Conservation (phyloP, 92 coral and sea anemone species). For the Actinernus sp. region DNA sequence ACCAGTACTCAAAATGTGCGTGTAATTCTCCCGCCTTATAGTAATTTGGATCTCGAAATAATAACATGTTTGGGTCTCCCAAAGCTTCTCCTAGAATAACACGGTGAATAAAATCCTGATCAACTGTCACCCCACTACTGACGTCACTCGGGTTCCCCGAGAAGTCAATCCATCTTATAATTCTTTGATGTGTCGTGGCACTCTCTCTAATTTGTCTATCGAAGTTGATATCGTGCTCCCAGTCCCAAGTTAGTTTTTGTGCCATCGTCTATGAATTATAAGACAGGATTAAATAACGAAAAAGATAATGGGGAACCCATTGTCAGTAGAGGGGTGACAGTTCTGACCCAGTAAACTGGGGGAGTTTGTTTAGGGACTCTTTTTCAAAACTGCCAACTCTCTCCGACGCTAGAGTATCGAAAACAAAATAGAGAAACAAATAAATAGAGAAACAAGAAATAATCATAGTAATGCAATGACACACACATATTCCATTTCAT, state of each 20-base stretch:
- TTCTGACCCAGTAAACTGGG: slow-evolving; percentile 62
- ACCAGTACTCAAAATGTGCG: slow-evolving; percentile 13
- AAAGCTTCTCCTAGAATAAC: no score
- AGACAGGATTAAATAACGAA: not conserved
- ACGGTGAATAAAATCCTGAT: not conserved
- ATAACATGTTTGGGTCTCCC: not conserved
- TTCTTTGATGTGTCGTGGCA: not conserved
- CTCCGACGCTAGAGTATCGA: no score
- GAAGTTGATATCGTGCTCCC: slow-evolving; percentile 10
- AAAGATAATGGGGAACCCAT: not conserved
- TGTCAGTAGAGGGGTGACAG: slow-evolving; percentile 60
- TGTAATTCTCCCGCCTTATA: slow-evolving; percentile 31
- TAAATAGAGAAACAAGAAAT: no score
- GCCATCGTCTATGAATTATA: no score
- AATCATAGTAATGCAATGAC: no score
- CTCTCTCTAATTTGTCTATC: slow-evolving; percentile 3
- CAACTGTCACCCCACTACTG: slow-evolving; percentile 29
- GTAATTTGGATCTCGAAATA: slow-evolving; percentile 1
- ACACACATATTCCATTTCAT: no score
- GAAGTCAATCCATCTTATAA: slow-evolving; percentile 8
- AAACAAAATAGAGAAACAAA: no score
- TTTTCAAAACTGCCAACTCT: slow-evolving; percentile 52
- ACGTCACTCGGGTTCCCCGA: slow-evolving; percentile 16
- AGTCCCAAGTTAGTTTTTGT: slow-evolving; percentile 6
- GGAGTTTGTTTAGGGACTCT: slow-evolving; percentile 39